Evolutionary conservation across 2,888 invertebrate species (phyloP), one percentile per base, ranked within the genome.

Genomic region (Blomia tropicalis): DNA sequence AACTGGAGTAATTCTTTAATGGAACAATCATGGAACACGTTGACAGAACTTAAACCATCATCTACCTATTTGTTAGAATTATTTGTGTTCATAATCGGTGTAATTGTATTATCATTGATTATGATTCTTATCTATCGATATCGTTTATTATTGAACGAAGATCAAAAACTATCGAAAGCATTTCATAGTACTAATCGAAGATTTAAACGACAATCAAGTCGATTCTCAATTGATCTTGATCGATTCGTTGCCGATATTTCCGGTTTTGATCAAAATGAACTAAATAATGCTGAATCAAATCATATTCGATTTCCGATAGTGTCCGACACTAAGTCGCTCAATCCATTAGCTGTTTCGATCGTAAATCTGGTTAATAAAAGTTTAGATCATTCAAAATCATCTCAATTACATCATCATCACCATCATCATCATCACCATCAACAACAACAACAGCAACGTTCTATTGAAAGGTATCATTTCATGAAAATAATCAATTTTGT

Each of bases 201-300:
- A 27, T 22, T 47, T 19, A 47, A 47, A n/a, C 51, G 51, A 47
- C 51, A 47, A 47, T 47, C 51, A 14, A 47, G 51, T 47, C 7
- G 51, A 19, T 47, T 11, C 51, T 47, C 51, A 14, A 47, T 47
- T 47, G 51, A 47, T 47, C 22, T 47, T 11, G 51, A 47, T 27
- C 51, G 51, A 47, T 47, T 47, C 27, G 51, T 47, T 7, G 51
- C 51, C 27, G 51, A 47, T n/a, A 47, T 47, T 19, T 11, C n/a
- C 7, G 51, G 51, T 11, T n/a, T n/a, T 14, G 51, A 17, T 11
- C 7, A 36, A 17, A 17, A 36, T 36, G 36, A 17, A 11, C 36
- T 36, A 7, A 7, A 36, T 11, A 36, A 36, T 36, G 36, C 7
- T 11, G 36, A 36, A 17, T 11, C 7, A 36, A 36, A 36, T 36